phyloP scores from a whole-genome alignment of 2,113 vertebrate genomes.

The Syngnathus floridae region DNA sequence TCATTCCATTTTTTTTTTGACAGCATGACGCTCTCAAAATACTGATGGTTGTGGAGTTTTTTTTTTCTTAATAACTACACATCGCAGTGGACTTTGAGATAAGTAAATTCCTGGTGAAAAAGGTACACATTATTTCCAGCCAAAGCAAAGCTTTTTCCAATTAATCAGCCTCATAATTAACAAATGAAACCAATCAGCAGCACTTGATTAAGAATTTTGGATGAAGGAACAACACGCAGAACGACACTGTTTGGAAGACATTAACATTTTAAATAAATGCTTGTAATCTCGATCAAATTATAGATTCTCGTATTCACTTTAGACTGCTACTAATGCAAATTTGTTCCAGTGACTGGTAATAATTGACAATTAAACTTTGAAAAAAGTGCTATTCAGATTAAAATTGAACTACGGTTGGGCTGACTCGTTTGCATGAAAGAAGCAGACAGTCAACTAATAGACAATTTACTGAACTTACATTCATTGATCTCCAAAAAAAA shows the following conservation, averaged over 20 bases:
- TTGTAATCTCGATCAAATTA: background rate
- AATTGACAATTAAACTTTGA: background rate
- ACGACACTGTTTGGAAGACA: background rate
- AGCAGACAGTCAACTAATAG: background rate
- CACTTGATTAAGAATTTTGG: constrained; percentile 2
- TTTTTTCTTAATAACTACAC: background rate
- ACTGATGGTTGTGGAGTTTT: constrained; percentile 6
- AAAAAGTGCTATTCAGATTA: background rate
- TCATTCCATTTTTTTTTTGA: background rate
- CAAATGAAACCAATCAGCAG: background rate
- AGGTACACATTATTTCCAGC: background rate
- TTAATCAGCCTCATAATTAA: background rate
- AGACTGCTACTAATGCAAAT: background rate
- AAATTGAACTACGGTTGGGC: background rate
- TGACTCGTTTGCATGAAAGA: background rate
- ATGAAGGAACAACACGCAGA: background rate
- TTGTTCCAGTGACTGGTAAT: background rate
- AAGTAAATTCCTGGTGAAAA: background rate
- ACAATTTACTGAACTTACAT: background rate
- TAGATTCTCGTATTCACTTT: background rate
- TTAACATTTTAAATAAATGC: background rate
- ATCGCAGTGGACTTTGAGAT: constrained; percentile 16
- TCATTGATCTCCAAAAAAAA: background rate
- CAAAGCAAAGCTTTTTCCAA: background rate
- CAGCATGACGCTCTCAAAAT: too few relatives aligned